phyloP scores from a whole-genome alignment of 1,140 invertebrate genomes.

The Drosophila sp. region DNA sequence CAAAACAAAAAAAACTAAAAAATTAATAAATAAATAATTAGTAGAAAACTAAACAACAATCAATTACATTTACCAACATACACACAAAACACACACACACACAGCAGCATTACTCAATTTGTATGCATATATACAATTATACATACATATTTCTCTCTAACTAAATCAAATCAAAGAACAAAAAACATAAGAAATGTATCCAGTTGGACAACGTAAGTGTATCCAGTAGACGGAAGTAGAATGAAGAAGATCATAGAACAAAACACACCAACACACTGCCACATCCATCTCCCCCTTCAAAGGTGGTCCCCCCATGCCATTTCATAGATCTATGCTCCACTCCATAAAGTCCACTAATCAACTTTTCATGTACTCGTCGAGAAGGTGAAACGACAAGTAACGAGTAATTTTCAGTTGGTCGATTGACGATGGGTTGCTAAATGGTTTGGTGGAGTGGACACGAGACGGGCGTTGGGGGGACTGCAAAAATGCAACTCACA shows the following conservation, averaged over 20 bases:
- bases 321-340: no score
- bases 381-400: no score
- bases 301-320: no score
- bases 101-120: slow-evolving; percentile 41
- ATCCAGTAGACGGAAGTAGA: slow-evolving; percentile 25
- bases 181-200: slow-evolving; percentile 84
- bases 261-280: slow-evolving; percentile 37
- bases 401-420: no score
- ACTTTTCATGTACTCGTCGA: no score
- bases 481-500: slow-evolving; percentile 6
- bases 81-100: slow-evolving; percentile 46
- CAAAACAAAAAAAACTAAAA: slow-evolving; percentile 55
- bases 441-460: no score
- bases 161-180: slow-evolving; percentile 30
- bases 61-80: slow-evolving; percentile 70
- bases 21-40: slow-evolving; percentile 66
- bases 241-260: slow-evolving; percentile 19
- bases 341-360: no score
- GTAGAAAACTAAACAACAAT: slow-evolving; percentile 72
- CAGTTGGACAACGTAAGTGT: slow-evolving; percentile 85
- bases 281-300: slow-evolving; percentile 1
- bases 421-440: no score
- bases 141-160: slow-evolving; percentile 63
- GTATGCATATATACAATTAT: slow-evolving; percentile 50
- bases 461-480: no score